Evolutionary conservation across 2,888 invertebrate genomes (phyloP).

Genomic region (Lomographa bimaculata): DNA sequence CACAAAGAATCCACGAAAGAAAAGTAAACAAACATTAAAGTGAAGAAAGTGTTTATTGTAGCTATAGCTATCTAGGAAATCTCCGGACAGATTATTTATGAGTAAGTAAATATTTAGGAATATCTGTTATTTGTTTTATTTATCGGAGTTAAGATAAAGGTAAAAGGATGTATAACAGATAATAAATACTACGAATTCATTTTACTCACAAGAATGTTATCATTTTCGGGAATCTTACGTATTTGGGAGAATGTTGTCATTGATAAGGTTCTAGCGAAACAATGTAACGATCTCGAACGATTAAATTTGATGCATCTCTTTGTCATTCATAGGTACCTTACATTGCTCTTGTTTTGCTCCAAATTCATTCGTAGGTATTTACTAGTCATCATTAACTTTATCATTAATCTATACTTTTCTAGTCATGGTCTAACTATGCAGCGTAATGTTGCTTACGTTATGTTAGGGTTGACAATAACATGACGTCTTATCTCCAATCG

Average conservation of each 20-base stretch:
- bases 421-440: too few relatives aligned
- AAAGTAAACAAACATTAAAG: constrained; percentile 13
- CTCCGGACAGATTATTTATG: constrained; percentile 19
- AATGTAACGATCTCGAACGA: constrained; percentile 1
- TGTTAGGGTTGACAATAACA: too few relatives aligned
- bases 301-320: too few relatives aligned
- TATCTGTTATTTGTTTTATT: constrained; percentile 35
- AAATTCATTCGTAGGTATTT: too few relatives aligned
- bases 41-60: constrained; percentile 18
- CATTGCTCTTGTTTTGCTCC: too few relatives aligned
- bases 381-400: too few relatives aligned
- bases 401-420: too few relatives aligned
- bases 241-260: constrained; percentile 11
- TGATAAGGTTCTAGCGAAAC: constrained; percentile 24
- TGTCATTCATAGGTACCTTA: too few relatives aligned
- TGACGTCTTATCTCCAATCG: too few relatives aligned
- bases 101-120: constrained; percentile 28
- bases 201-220: constrained; percentile 22
- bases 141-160: constrained; percentile 34
- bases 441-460: too few relatives aligned
- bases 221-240: constrained; percentile 19
- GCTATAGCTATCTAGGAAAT: constrained; percentile 18
- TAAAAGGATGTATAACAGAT: constrained; percentile 18
- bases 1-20: constrained; percentile 4
- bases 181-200: constrained; percentile 21